A percentile compares a stretch with the other conserved stretches of the same genome.
Evolutionary conservation across 2,113 vertebrate genomes (phyloP).

Genomic region (Dolichotis patagonum): DNA sequence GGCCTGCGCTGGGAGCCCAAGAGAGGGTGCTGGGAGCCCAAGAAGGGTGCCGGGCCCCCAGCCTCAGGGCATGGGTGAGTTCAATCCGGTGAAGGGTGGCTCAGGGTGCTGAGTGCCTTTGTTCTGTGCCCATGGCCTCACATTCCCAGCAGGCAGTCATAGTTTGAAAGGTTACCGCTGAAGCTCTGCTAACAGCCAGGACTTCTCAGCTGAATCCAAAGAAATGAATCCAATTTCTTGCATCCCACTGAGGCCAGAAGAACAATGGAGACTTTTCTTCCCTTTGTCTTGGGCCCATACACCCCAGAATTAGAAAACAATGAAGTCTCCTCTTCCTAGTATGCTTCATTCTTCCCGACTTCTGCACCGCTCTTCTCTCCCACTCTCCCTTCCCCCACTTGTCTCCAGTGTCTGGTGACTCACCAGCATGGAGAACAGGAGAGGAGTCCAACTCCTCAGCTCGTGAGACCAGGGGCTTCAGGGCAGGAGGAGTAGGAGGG

Average conservation of each 20-base stretch:
- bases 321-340: not conserved
- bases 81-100: not conserved
- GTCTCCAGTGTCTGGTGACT: conserved; percentile 9
- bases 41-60: not conserved
- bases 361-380: not conserved
- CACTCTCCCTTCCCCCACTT: not conserved
- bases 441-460: too few relatives aligned
- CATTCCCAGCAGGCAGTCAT: not conserved
- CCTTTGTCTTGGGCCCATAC: not conserved
- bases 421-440: not conserved
- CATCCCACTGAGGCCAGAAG: conserved; percentile 26
- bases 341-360: not conserved
- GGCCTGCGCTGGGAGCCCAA: not conserved
- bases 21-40: not conserved
- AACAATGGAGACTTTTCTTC: conserved; percentile 47
- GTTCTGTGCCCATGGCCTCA: not conserved
- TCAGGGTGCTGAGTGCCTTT: not conserved
- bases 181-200: not conserved
- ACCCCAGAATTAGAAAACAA: conserved; percentile 40
- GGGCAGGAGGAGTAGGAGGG: not conserved
- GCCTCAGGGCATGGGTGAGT: not conserved
- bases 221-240: conserved; percentile 25
- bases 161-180: conserved; percentile 31
- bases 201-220: conserved; percentile 52
- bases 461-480: not conserved